Conservation (phyloP, 2,113 vertebrate genomes). For the Lagenorhynchus albirostris region DNA sequence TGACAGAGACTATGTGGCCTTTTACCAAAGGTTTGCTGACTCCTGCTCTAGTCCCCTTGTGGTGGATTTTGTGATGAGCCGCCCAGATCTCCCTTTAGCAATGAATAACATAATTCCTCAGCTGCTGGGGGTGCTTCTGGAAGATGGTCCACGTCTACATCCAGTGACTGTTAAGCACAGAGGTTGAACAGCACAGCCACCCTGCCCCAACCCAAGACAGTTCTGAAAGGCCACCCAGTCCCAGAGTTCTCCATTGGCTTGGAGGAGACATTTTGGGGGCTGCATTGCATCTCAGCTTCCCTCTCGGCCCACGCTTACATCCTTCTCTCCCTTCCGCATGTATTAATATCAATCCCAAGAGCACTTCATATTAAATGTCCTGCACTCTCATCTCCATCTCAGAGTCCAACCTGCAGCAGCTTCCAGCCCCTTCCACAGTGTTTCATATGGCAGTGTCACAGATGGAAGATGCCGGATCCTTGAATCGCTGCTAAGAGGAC, state of each 20-base stretch:
- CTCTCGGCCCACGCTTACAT: not conserved
- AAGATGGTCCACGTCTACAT: not conserved
- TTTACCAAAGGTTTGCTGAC: not conserved
- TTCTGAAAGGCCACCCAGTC: not conserved
- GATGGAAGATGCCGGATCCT: not conserved
- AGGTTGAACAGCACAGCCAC: not conserved
- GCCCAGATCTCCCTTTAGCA: not conserved
- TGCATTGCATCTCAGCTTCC: not conserved
- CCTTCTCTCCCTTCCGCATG: not conserved
- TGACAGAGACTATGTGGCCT: not conserved
- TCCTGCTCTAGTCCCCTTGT: not conserved
- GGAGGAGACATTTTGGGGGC: not conserved
- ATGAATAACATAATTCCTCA: not conserved
- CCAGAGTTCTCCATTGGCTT: not conserved
- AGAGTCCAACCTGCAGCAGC: not conserved
- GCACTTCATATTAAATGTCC: not conserved
- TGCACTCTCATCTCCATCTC: not conserved
- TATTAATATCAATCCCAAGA: not conserved
- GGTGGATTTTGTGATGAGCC: not conserved
- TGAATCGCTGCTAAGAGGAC: not conserved
- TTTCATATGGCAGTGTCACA: not conserved
- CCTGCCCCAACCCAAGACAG: not conserved
- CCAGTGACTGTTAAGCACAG: not conserved
- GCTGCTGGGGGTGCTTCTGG: not conserved
- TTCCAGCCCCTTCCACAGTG: not conserved